Evolutionary conservation across 2,113 vertebrate species (phyloP), one percentile per base, ranked within the genome.

Genomic region (Neolamprologus brichardi): DNA sequence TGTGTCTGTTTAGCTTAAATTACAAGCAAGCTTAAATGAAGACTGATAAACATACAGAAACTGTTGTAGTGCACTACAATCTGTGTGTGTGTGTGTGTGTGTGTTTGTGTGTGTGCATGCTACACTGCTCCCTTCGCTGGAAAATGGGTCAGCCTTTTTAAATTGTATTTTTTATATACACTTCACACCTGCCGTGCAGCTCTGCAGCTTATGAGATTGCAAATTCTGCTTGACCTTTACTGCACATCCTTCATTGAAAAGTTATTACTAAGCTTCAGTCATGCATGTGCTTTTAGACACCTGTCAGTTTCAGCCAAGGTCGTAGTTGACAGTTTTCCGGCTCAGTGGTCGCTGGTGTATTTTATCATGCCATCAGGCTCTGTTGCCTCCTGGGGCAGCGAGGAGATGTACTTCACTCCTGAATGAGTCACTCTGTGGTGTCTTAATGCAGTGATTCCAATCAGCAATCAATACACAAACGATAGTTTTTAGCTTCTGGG

Each of bases 291-390:
- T 70, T 88, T 85, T 34, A 87, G 84, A 83, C 75, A 64, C 25
- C 83, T 83, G 86, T 88, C 88, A 86, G 37, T 78, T 84, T 80
- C 25, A 51, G 51, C 75, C 77, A 78, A 84, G 64, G 82, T 30
- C 30, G 30, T 25, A 41, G 82, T 44, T 78, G 79, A 84, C 87
- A 34, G 37, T 78, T 82, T 89, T 87, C 52, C 77, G 18, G 41
- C 77, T 84, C 86, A 20, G 44, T 75, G 83, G 56, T 81, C 20
- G 2, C 67, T 46, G 13, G 20, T 72, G 39, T 72, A 46, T 72
- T 72, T 46, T 46, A 72, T 46, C 67, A 72, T 72, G 14, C 67
- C 67, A 72, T 44, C 39, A 46, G 39, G 14, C 20, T 72, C 39
- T 28, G 39, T 17, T 72, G 8, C 39, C 67, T 72, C 39, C 20